Base-by-base conservation (phyloP, 2,797 vertebrate species). In the Hemitrygon akajei region DNA sequence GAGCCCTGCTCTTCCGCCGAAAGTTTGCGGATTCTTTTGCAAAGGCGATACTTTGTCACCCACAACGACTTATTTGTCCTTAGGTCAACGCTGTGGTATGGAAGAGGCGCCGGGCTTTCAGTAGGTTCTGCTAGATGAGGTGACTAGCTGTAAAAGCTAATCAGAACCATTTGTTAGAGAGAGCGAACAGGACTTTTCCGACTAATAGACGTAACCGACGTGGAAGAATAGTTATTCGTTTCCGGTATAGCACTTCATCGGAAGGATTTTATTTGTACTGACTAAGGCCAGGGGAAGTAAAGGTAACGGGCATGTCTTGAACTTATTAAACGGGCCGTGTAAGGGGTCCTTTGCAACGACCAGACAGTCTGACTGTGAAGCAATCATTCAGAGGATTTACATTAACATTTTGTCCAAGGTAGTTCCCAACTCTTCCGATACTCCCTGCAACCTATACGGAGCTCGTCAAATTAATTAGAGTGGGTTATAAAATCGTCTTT, bases 261-360 rank as follows among this genome's bases (percentile, higher is more conserved):
- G 95, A 95, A 95, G 94, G 94, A 94, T 95, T 94, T 94, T 94
- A 95, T 95, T 94, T 81, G 82, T 94, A 94, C 89, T 91, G 79
- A 94, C 94, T 94, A 71, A 77, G 93, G n/a, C 22, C 20, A n/a
- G 63, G 91, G 91, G 91, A 58, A 93, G 84, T 91, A 93, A 95
- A 95, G 94, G 94, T 94, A 95, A 95, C 95, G 95, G 94, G 94
- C 94, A 95, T 95, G 94, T 79, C 94, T 95, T 96, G 95, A 95
- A 95, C 94, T 94, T 94, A 94, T 95, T 95, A 93, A 93, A 76
- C 69, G 40, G 91, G 25, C 71, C 34, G 73, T 93, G 69, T 27
- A 93, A 56, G 66, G 91, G 91, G 91, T 73, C 91, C 30, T n/a
- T 93, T 27, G 69, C 71, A 47, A n/a, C 25, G 25, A 71, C 71